Evolutionary conservation across 1,140 invertebrate genomes (phyloP), one percentile per base, ranked within the genome.

Genomic region (Diachasma alloeum): DNA sequence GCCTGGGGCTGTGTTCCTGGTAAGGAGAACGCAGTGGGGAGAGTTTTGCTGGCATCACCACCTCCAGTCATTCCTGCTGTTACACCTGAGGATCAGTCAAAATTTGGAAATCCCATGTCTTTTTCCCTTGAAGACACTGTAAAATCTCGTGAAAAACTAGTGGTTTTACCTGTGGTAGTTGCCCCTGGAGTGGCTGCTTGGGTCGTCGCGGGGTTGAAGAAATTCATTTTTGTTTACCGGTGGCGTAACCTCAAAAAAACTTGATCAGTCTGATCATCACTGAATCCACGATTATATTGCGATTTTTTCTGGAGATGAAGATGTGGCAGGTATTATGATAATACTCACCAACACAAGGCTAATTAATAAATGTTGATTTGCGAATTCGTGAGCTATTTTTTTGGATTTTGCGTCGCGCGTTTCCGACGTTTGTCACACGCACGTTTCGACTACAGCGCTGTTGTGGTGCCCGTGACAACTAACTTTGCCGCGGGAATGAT

Each of bases 41-140:
- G 2, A 4, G 70, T 46, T 76, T 83, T 83, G 22, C 56, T 70
- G 15, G 81, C 81, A 75, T 83, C 82, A 59, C 82, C 80, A 17
- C 81, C 79, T 1, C 79, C 81, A 11, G 19, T 36, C 0, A 67
- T 46, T n/a, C 79, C 78, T 37, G 76, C 78, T 5, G 79, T 67
- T 11, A 76, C 78, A 42, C 72, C 72, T 75, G 66, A 6, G 31
- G 73, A 9, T 56, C n/a, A 19, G 6, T 13, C n/a, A 8, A 56
- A 22, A 56, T 42, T 1, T 1, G 13, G 3, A 13, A 42, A 42
- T 42, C 9, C 39, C 10, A 42, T 42, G 3, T 9, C 3, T 42
- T 42, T 11, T 42, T 42, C 1, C 9, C 36, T 37, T 37, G 10
- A 10, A 42, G 39, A 42, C 10, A 42, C 10, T 4, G 31, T 6